phyloP scores from a whole-genome alignment of 2,888 invertebrate genomes.

The Crematogaster levior region DNA sequence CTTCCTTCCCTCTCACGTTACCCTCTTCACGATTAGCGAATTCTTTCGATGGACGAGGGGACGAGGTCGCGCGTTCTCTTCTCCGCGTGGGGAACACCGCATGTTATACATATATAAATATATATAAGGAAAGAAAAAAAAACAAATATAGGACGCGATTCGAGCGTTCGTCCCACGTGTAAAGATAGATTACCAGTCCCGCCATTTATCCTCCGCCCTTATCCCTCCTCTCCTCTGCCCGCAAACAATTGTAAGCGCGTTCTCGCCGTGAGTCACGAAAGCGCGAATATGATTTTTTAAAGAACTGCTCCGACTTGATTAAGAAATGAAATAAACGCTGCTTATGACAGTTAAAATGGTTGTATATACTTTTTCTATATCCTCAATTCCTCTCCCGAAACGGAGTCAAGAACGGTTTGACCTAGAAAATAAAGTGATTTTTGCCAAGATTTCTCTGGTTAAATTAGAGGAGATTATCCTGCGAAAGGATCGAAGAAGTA shows the following conservation, averaged over 20 bases:
- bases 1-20: not conserved
- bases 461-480: constrained; percentile 22
- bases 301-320: constrained; percentile 77
- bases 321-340: constrained; percentile 82
- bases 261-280: constrained; percentile 71
- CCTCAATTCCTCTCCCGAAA: not conserved
- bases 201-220: constrained; percentile 1
- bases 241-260: constrained; percentile 71
- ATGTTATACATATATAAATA: constrained; percentile 62
- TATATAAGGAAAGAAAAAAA: constrained; percentile 43
- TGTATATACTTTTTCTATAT: not conserved
- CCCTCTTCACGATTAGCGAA: constrained; percentile 21
- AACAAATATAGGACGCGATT: constrained; percentile 50
- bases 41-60: constrained; percentile 23
- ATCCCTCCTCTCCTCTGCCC: not conserved
- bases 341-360: constrained; percentile 79
- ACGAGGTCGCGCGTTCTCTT: constrained; percentile 48
- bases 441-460: constrained; percentile 1
- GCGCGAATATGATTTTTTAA: constrained; percentile 76
- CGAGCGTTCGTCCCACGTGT: constrained; percentile 58
- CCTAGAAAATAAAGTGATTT: not conserved
- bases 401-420: constrained; percentile 1
- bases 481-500: not conserved
- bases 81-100: constrained; percentile 12
- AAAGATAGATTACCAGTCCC: constrained; percentile 32